Percentiles rank a stretch among this genome's conserved stretches.
phyloP scores from a whole-genome alignment of 2,797 vertebrate species.

The Tapera naevia region DNA sequence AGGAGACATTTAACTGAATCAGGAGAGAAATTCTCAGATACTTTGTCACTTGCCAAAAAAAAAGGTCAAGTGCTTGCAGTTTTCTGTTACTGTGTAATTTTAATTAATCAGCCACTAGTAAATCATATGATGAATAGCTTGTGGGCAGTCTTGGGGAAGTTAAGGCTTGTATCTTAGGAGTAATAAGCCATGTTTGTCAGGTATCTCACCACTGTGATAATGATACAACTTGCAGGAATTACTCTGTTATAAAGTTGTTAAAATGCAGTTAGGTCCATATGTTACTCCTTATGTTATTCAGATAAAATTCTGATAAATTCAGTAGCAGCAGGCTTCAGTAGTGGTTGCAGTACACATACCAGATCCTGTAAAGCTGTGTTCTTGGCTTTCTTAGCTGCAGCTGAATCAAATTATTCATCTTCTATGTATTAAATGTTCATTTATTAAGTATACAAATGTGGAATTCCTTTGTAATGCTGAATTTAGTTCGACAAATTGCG shows the following conservation, averaged over 20 bases:
- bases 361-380: neutral
- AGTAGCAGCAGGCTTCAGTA: neutral
- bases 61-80: neutral
- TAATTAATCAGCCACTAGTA: neutral
- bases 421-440: neutral
- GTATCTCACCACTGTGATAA: neutral
- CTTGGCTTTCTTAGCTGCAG: neutral
- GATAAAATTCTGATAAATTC: neutral
- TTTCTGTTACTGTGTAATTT: neutral
- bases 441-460: neutral
- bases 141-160: neutral
- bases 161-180: neutral
- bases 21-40: neutral
- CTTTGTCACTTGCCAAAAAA: neutral
- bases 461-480: neutral
- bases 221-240: neutral
- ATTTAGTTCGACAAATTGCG: neutral
- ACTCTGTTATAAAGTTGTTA: neutral
- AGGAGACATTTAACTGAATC: neutral
- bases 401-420: neutral
- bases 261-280: neutral
- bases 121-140: neutral
- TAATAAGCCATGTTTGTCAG: neutral
- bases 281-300: constrained; percentile 2
- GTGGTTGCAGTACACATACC: neutral